Conservation (phyloP, 2,888 invertebrate genomes). For the Halictus quadricinctus region DNA sequence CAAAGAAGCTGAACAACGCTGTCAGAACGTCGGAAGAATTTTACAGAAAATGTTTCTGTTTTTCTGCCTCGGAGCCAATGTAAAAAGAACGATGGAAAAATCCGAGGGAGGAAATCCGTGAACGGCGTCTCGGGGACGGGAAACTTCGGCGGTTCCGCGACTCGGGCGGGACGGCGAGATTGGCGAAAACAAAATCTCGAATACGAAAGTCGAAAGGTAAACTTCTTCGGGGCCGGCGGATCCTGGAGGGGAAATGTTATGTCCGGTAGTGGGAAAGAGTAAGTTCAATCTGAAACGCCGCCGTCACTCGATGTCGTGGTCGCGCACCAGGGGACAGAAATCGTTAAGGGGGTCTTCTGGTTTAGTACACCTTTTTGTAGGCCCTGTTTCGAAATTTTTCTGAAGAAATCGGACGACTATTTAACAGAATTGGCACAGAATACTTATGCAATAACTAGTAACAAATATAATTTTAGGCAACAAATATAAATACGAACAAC, state of each 20-base stretch:
- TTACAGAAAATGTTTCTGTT: constrained; percentile 63
- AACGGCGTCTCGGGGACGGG: constrained; percentile 66
- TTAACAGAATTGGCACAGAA: too few species aligned
- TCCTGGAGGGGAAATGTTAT: constrained; percentile 64
- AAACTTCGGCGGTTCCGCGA: constrained; percentile 64
- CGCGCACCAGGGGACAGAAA: neutral
- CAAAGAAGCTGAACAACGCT: constrained; percentile 3
- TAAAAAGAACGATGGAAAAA: constrained; percentile 41
- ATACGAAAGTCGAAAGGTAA: constrained; percentile 62
- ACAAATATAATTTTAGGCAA: too few species aligned
- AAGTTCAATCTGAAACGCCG: constrained; percentile 68
- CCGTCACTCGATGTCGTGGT: constrained; percentile 50
- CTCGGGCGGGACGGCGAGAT: constrained; percentile 27
- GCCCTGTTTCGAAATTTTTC: neutral
- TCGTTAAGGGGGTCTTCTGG: neutral
- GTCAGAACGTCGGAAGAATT: constrained; percentile 29
- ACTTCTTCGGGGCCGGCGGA: constrained; percentile 38
- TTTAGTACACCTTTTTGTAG: neutral
- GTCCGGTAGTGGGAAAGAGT: constrained; percentile 64
- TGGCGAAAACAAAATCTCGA: constrained; percentile 68
- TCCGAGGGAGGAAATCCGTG: constrained; percentile 55
- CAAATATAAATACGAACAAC: too few species aligned
- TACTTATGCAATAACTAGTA: too few species aligned
- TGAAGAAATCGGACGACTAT: neutral
- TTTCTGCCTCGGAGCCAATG: constrained; percentile 42